Percentiles rank a stretch among this genome's conserved stretches.
Evolutionary conservation across 1,140 invertebrate species (phyloP).

Genomic region (Drosophila tani): DNA sequence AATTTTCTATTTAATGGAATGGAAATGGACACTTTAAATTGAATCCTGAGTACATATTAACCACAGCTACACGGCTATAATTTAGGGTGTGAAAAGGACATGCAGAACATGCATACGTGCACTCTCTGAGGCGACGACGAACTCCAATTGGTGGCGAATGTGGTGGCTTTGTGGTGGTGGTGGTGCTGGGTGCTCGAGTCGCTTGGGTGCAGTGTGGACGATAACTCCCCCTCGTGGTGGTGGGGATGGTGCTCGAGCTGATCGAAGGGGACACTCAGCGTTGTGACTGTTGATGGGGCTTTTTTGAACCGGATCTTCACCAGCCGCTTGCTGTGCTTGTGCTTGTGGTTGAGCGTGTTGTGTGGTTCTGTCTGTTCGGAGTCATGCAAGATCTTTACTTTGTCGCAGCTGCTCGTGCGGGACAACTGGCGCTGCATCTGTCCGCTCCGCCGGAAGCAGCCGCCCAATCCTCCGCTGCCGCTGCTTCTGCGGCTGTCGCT

Average conservation of each 20-base stretch:
- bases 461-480: slow-evolving; percentile 20
- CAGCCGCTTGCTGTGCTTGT: slow-evolving; percentile 41
- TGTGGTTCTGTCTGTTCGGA: slow-evolving; percentile 48
- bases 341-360: slow-evolving; percentile 36
- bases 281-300: slow-evolving; percentile 33
- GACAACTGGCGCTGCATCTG: slow-evolving; percentile 70
- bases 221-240: slow-evolving; percentile 2
- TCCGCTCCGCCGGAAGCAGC: slow-evolving; percentile 37
- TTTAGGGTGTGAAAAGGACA: slow-evolving; percentile 28
- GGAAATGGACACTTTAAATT: not conserved
- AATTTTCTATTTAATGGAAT: not conserved
- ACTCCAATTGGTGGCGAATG: slow-evolving; percentile 73
- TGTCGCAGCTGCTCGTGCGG: slow-evolving; percentile 67
- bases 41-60: not conserved
- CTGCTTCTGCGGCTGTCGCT: slow-evolving; percentile 22
- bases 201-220: slow-evolving; percentile 23
- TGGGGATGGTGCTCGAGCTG: slow-evolving; percentile 13
- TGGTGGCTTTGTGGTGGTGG: slow-evolving; percentile 28
- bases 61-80: slow-evolving; percentile 1
- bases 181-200: slow-evolving; percentile 47
- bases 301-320: slow-evolving; percentile 42
- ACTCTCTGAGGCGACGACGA: slow-evolving; percentile 75
- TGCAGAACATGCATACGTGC: slow-evolving; percentile 82
- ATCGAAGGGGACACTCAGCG: slow-evolving; percentile 36
- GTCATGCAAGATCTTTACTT: slow-evolving; percentile 81